Percentiles rank a stretch among this genome's conserved stretches.
Evolutionary conservation across 1,140 invertebrate genomes (phyloP).

Genomic region (Teleopsis dalmanni): DNA sequence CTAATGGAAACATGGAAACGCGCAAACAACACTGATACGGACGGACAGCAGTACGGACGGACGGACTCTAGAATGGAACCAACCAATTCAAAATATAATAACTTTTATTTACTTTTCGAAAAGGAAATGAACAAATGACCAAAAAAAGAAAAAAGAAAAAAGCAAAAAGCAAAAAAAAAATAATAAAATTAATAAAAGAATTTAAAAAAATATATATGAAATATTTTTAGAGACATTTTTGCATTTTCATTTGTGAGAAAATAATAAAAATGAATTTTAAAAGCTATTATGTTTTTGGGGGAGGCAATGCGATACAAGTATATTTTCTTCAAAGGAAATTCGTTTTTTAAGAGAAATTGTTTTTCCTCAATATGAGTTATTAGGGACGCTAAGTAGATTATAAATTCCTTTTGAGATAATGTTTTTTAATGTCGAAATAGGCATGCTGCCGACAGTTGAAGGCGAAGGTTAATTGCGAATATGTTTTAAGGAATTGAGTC

Average conservation of each 20-base stretch:
- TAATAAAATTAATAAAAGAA: neutral
- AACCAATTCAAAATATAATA: too few species aligned
- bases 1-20: constrained; percentile 4
- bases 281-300: neutral
- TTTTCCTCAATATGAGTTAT: too few species aligned
- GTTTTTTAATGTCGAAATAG: too few species aligned
- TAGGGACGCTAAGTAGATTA: too few species aligned
- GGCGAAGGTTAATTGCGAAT: too few species aligned
- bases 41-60: too few species aligned
- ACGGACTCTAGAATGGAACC: too few species aligned
- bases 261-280: too few species aligned
- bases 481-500: too few species aligned
- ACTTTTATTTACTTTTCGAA: neutral
- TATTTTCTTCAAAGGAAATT: neutral
- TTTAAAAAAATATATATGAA: neutral
- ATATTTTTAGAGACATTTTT: neutral
- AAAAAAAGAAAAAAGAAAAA: neutral
- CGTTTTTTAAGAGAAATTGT: neutral
- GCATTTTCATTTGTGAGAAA: neutral
- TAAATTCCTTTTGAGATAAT: too few species aligned
- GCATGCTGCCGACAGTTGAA: too few species aligned
- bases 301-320: neutral
- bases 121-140: neutral
- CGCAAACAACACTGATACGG: too few species aligned
- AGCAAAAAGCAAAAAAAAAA: neutral